Evolutionary conservation across 1,140 invertebrate species (phyloP).

Genomic region (Matsumurasca onukii): DNA sequence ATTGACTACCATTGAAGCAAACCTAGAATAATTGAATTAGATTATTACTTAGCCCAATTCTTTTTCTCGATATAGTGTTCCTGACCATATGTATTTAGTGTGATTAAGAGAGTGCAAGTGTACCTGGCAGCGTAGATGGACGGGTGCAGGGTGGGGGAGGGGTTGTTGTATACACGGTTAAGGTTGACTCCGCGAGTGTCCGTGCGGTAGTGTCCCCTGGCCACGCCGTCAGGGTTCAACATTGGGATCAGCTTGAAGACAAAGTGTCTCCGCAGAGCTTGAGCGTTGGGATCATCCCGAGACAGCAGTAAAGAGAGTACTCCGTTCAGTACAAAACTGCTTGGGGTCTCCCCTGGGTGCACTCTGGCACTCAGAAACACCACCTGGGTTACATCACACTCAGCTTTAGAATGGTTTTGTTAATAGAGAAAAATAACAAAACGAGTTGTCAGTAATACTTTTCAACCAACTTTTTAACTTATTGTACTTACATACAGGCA

Average conservation of each 20-base stretch:
- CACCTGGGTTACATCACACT: no score
- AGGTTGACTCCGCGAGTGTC: constrained; percentile 89
- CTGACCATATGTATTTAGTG: no score
- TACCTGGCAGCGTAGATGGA: constrained; percentile 74
- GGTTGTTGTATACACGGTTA: constrained; percentile 81
- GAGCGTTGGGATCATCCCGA: constrained; percentile 70
- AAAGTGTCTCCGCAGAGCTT: constrained; percentile 70
- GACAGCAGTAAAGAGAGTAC: constrained; percentile 77
- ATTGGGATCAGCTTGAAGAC: constrained; percentile 93
- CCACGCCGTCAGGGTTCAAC: constrained; percentile 91
- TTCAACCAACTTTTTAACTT: background rate
- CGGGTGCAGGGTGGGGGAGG: constrained; percentile 73
- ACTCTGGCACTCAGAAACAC: constrained; percentile 88
- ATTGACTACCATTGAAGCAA: no score
- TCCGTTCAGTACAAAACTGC: constrained; percentile 92
- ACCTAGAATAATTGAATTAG: no score
- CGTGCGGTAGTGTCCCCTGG: constrained; percentile 85
- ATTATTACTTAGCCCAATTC: no score
- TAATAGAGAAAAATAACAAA: background rate
- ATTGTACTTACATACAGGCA: background rate
- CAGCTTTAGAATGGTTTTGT: no score
- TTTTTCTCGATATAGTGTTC: no score
- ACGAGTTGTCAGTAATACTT: background rate
- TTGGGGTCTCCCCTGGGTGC: constrained; percentile 92
- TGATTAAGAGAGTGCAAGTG: background rate